Evolutionary conservation across 2,113 vertebrate species (phyloP), one percentile per base, ranked within the genome.

Genomic region (Tretioscincus oriximinensis): DNA sequence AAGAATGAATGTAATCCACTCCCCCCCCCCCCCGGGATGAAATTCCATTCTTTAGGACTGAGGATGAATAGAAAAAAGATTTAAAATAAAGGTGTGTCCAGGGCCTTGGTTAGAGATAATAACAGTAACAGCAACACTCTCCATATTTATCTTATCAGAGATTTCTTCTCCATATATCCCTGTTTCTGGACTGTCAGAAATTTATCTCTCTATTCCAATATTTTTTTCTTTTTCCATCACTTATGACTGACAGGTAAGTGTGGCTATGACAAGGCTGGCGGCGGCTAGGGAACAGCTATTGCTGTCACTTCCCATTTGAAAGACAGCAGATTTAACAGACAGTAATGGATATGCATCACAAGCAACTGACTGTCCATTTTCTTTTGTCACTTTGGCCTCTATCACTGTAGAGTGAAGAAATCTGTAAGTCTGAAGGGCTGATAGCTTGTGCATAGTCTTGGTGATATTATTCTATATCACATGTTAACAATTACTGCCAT

Each of bases 221-320:
- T 87, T 80, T 83, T 88, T 79, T 51, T 76, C 63, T 64, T 11
- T 85, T 31, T 71, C 45, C 76, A 81, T 86, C 78, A 28, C 26
- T 73, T 84, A 79, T 86, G 88, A 91, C 88, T 91, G 87, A 61
- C 73, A 81, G 63, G 41, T 84, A 70, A 89, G 88, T 76, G 78
- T 72, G 78, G 81, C 85, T 90, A 79, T 70, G 80, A 69, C 84
- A 87, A 84, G 86, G 83, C 77, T 84, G 29, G 73, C 85, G 84
- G 89, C 87, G 85, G 88, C 88, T 87, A 84, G 84, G 88, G 81
- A 86, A 84, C 77, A 86, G 70, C 88, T 75, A 80, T 47, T 65
- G 75, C 84, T 91, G 86, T 89, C 88, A 88, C 64, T 86, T 88
- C 78, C 66, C 86, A 85, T 88, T 64, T 91, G 75, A 76, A 0